phyloP scores from a whole-genome alignment of 35 echinoderm and acorn worm species.

The Lytechinus pictus region DNA sequence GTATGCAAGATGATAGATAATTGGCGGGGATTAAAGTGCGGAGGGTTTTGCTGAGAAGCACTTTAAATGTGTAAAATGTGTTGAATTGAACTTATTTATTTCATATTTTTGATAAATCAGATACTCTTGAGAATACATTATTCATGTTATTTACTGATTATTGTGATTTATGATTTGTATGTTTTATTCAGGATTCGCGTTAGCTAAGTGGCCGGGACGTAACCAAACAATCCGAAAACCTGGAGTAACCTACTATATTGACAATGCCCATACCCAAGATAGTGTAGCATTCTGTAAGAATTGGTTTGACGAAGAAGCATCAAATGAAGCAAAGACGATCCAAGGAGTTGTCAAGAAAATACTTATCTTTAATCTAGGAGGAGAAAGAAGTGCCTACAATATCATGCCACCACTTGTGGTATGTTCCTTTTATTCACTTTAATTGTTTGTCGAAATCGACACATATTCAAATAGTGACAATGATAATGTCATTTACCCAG shows the following conservation, averaged over 20 bases:
- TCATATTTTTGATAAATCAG: no score
- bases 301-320: slow-evolving; percentile 81
- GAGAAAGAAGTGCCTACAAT: slow-evolving; percentile 64
- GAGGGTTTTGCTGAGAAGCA: no score
- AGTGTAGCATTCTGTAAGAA: slow-evolving; percentile 78
- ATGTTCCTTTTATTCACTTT: not conserved
- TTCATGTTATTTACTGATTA: no score
- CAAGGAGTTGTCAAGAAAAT: slow-evolving; percentile 66
- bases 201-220: slow-evolving; percentile 87
- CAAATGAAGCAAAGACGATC: slow-evolving; percentile 59
- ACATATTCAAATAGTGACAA: no score
- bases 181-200: slow-evolving; percentile 66
- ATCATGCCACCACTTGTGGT: slow-evolving; percentile 76
- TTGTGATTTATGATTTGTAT: not conserved
- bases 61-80: no score
- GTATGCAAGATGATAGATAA: no score
- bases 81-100: no score
- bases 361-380: slow-evolving; percentile 87
- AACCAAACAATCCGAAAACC: slow-evolving; percentile 68
- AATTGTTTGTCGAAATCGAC: not conserved
- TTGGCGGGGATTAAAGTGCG: no score
- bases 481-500: no score
- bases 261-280: slow-evolving; percentile 88
- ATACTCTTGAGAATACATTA: no score
- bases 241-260: slow-evolving; percentile 82